Conservation (phyloP, 1,140 invertebrate species). For the Drosophila nasuta region DNA sequence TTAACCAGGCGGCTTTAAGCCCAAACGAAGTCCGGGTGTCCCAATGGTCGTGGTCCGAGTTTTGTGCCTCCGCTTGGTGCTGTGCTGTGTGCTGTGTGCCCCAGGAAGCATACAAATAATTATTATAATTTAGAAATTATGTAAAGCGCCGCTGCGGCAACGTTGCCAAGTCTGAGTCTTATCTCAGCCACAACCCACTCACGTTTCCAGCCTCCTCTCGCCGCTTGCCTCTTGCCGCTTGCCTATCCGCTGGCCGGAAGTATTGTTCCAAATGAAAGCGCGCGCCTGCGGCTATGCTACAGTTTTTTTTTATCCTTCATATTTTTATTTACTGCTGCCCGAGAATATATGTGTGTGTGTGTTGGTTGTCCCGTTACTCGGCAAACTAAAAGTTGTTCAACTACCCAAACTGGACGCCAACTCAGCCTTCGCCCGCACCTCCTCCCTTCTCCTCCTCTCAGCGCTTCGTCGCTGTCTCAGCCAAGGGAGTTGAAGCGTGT, state of each 20-base stretch:
- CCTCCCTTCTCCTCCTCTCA: not conserved
- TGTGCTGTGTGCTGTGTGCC: not conserved
- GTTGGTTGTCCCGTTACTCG: slow-evolving; percentile 7
- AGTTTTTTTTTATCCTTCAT: slow-evolving; percentile 61
- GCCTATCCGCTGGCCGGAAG: slow-evolving; percentile 62
- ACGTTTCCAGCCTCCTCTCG: not conserved
- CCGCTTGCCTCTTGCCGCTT: not conserved
- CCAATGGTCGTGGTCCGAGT: not conserved
- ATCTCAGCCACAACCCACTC: slow-evolving; percentile 48
- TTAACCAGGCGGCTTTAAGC: slow-evolving; percentile 74
- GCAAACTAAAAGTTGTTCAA: slow-evolving; percentile 52
- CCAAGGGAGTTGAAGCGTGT: slow-evolving; percentile 32
- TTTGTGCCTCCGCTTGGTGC: not conserved
- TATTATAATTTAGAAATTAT: slow-evolving; percentile 85
- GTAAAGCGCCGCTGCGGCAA: slow-evolving; percentile 78
- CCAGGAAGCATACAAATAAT: slow-evolving; percentile 84
- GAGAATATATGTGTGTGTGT: not conserved
- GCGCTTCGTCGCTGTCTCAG: not conserved
- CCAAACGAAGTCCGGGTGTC: not conserved
- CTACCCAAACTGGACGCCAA: slow-evolving; percentile 33
- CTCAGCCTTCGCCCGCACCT: not conserved
- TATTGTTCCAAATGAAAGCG: slow-evolving; percentile 82
- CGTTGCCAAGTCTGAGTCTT: slow-evolving; percentile 58
- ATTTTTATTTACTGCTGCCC: slow-evolving; percentile 43
- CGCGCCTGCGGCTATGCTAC: slow-evolving; percentile 73